phyloP scores from a whole-genome alignment of 1,140 invertebrate species.

The Globodera rostochiensis region DNA sequence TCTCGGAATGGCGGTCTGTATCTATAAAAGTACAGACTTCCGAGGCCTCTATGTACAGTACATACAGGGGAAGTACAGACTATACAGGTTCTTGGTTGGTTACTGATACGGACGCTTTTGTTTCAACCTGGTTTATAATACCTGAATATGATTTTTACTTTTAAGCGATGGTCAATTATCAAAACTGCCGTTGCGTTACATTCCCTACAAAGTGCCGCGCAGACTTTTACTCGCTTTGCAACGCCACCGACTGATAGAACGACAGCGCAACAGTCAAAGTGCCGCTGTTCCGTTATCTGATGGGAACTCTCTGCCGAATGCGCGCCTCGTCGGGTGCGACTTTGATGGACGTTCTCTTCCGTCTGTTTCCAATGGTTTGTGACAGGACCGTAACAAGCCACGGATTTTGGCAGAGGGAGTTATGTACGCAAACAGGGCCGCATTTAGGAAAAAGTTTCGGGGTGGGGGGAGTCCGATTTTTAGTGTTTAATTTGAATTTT shows the following conservation, averaged over 20 bases:
- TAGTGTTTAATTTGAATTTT: too few species aligned
- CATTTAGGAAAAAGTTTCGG: too few species aligned
- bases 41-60: too few species aligned
- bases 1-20: too few species aligned
- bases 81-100: too few species aligned
- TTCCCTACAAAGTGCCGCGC: neutral
- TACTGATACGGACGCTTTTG: too few species aligned
- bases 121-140: too few species aligned
- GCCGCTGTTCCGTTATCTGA: neutral
- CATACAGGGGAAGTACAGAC: too few species aligned
- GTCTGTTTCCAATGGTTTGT: neutral
- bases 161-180: neutral
- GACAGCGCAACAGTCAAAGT: neutral
- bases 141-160: neutral
- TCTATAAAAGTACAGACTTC: too few species aligned
- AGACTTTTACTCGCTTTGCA: neutral
- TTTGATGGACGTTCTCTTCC: conserved; percentile 12
- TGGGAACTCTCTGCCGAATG: conserved; percentile 1
- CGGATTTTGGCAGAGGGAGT: neutral
- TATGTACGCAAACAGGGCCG: neutral
- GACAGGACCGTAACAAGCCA: too few species aligned
- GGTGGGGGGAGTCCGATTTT: too few species aligned
- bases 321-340: conserved; percentile 20
- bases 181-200: neutral
- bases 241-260: neutral